Base-by-base conservation (phyloP, 2,888 invertebrate species). In the Allygus modestus region DNA sequence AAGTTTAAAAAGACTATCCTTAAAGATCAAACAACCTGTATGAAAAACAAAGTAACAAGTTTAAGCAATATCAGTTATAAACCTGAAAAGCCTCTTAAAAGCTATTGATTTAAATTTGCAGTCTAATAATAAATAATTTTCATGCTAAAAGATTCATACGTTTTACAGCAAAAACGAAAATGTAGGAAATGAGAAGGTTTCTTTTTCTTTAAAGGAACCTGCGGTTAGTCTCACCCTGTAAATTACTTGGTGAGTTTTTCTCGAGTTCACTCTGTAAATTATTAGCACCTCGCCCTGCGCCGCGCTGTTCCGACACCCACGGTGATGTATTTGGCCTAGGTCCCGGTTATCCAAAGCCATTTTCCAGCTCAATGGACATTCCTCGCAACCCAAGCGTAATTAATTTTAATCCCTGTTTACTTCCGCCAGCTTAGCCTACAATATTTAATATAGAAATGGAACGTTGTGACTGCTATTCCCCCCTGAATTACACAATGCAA, bases 251-350 rank as follows among this genome's bases (percentile, higher is more conserved):
- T 20, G 54, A 9, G 20, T 20, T 54, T 46, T 54, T 54, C 54
- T 54, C 11, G 2, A 5, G 54, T 54, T 9, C 2, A 11, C 54
- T 54, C 54, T 4, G 20, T 54, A 23, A 54, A 20, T 54, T 54
- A 54, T 4, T 20, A 54, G 20, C 54, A 23, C 54, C 5, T 51
- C 2, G n/a, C n/a, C n/a, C 51, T 2, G n/a, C 15, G 51, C 51
- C 5, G 65, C 65, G 28, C 65, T 65, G 65, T 31, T 28, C 65
- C 28, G 65, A 31, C 65, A 65, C 65, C 58, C 26, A 9, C 17
- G 20, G 20, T 65, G 65, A 65, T 65, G 65, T 65, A 31, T 65
- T 65, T 65, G 26, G 26, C 65, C 65, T 28, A 11, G 28, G 28
- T 12, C 65, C 28, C 65, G 26, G 4, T 65, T 28, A 28, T 2